These are phyloP conservation scores for Folsomia manolachei DNA, from an alignment of 2,888 invertebrate species.

Conservation along the genomic window DNA sequence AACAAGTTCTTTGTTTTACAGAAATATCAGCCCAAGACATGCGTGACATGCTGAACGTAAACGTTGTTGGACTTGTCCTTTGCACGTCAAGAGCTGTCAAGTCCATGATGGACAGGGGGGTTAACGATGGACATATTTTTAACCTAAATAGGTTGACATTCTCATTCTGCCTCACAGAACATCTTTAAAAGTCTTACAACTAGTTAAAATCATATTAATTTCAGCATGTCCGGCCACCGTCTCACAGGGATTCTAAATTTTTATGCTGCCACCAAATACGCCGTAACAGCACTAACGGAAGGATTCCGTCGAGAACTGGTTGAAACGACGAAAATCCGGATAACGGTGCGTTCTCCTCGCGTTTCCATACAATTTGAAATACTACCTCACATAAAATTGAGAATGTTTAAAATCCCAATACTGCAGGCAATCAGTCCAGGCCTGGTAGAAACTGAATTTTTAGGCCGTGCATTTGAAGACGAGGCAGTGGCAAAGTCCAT, in stretches of 20 bases:
- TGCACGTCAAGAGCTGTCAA: slow-evolving; percentile 33
- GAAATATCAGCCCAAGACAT: slow-evolving; percentile 36
- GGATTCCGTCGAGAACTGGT: slow-evolving; percentile 59
- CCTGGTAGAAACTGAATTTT: slow-evolving; percentile 46
- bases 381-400: not conserved
- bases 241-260: slow-evolving; percentile 53
- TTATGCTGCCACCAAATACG: slow-evolving; percentile 61
- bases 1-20: slow-evolving; percentile 4
- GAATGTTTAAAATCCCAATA: not conserved
- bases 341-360: slow-evolving; percentile 41
- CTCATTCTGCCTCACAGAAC: too few species aligned
- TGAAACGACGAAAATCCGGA: slow-evolving; percentile 56
- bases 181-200: not conserved
- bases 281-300: slow-evolving; percentile 59
- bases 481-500: slow-evolving; percentile 52
- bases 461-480: slow-evolving; percentile 29
- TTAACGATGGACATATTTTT: slow-evolving; percentile 41
- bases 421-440: slow-evolving; percentile 50
- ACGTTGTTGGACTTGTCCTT: slow-evolving; percentile 33
- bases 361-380: not conserved
- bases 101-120: slow-evolving; percentile 32
- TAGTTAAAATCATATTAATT: not conserved
- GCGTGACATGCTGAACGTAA: slow-evolving; percentile 35
- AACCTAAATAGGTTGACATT: slow-evolving; percentile 31
- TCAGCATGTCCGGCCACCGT: slow-evolving; percentile 54